Conservation (phyloP, 2,113 vertebrate species). For the Gobius niger region DNA sequence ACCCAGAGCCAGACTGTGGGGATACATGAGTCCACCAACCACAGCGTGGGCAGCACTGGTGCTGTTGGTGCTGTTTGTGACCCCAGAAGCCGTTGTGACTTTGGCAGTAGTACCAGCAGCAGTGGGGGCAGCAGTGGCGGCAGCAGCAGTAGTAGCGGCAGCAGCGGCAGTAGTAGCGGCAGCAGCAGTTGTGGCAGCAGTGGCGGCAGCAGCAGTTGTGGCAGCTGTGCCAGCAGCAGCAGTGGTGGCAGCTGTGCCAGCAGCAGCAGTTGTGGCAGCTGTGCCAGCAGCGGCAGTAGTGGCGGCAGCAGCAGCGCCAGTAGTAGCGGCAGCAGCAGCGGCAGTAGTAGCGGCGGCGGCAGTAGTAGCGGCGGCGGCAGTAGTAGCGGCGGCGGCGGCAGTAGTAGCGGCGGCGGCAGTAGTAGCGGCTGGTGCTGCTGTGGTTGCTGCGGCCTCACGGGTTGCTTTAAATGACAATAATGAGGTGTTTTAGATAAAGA, state of each 20-base stretch:
- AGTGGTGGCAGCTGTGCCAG: rapidly evolving
- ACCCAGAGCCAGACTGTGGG: constrained; percentile 17
- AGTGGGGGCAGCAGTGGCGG: background rate
- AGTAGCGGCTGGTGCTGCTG: no score
- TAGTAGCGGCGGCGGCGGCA: rapidly evolving
- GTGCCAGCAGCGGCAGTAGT: no score
- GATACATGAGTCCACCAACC: constrained; percentile 2
- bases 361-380: rapidly evolving
- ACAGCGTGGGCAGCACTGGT: background rate
- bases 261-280: background rate
- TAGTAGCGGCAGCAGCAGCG: background rate
- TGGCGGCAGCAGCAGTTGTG: rapidly evolving
- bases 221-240: rapidly evolving
- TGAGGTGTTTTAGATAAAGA: no score
- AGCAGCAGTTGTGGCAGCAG: rapidly evolving
- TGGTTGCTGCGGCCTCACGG: no score
- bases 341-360: rapidly evolving
- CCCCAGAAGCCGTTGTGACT: background rate
- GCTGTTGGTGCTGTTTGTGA: constrained; percentile 8
- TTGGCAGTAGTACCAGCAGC: background rate
- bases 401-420: no score
- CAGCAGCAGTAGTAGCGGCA: background rate
- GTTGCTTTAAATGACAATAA: no score
- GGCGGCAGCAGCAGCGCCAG: no score
- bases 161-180: background rate